Evolutionary conservation across 1,140 invertebrate species (phyloP), one percentile per base, ranked within the genome.

Genomic region (Bombus waltoni): DNA sequence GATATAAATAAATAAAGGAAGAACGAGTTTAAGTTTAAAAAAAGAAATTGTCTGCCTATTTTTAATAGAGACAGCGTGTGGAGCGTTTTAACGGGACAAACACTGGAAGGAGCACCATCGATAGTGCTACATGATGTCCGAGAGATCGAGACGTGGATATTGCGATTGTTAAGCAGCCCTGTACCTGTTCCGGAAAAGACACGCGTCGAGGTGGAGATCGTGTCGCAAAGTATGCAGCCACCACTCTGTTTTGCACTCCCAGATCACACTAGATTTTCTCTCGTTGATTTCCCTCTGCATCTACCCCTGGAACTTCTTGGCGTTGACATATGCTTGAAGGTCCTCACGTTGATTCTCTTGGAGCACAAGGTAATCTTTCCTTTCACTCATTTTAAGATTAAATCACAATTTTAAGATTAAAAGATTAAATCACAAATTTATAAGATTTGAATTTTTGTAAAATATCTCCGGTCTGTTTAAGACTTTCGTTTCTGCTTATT

Each of bases 91-190:
- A 98, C 97, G 22, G 97, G 98, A 25, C 97, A 97, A 92, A 96
- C 96, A 32, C 96, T 97, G 80, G 98, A 98, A 65, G 96, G 97
- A 42, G 97, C 97, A 35, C 97, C 98, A 3, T 98, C 97, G 0
- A 97, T 99, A 75, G 97, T 99, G 8, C 96, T 99, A 90, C 98
- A 99, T 93, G 99, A 99, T 95, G 98, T 99, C 11, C 96, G 98
- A 82, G 99, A 99, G 95, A 99, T 99, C 83, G 99, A 99, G 95
- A 99, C 98, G 0, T 99, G 99, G 99, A 99, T 99, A 87, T 95
- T 99, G 62, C 96, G 98, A 78, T 96, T 99, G 15, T 96, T 99
- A 42, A 99, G 98, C 90, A 98, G 99, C 74, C 99, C 99, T 2
- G 99, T 99, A 42, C 99, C 99, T 9, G 98, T 99, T 42, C 99